Evolutionary conservation across 2,113 vertebrate species (phyloP), one percentile per base, ranked within the genome.

Genomic region (Xenopus laevis): DNA sequence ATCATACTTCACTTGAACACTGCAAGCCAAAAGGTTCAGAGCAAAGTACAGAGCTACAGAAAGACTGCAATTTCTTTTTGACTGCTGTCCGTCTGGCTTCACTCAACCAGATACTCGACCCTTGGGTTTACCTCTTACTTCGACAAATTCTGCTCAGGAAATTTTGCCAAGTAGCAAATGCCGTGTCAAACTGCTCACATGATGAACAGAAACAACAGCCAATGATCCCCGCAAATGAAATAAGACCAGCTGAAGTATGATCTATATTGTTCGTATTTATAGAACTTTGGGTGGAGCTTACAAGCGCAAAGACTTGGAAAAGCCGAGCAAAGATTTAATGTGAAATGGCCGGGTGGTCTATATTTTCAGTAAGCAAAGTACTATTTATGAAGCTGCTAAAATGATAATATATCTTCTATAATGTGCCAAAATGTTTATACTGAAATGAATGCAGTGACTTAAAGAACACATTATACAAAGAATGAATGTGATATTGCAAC

Each of bases 101-200:
- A 0, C 89, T 99, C 8, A 99, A 98, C 86, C 97, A 99, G 86
- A 98, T 99, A 80, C 91, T 99, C 81, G 96, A 99, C 77, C 97
- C 97, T 0, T 99, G 97, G 97, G 94, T 99, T 74, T 99, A 99
- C 79, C 84, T 99, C 84, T 94, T 99, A 33, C 83, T 98, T 69
- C 86, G 97, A 74, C 94, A 94, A 87, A 97, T 99, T 79, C 88
- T 98, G 7, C 89, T 99, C 10, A 90, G 87, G 68, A 95, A 94
- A 84, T 91, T 93, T 83, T 94, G 93, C 75, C 92, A 97, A 79
- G 86, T 97, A 59, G 96, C 96, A 65, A 93, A 81, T 1, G 93
- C 95, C 0, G 90, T 99, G 55, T 95, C 94, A 78, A 88, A 80
- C 79, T 97, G 93, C 90, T 91, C 94, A 20, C 78, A 78, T 63